These are phyloP conservation scores for Astropecten irregularis DNA, from an alignment of 53 echinoderm and acorn worm species.

Conservation along the genomic window DNA sequence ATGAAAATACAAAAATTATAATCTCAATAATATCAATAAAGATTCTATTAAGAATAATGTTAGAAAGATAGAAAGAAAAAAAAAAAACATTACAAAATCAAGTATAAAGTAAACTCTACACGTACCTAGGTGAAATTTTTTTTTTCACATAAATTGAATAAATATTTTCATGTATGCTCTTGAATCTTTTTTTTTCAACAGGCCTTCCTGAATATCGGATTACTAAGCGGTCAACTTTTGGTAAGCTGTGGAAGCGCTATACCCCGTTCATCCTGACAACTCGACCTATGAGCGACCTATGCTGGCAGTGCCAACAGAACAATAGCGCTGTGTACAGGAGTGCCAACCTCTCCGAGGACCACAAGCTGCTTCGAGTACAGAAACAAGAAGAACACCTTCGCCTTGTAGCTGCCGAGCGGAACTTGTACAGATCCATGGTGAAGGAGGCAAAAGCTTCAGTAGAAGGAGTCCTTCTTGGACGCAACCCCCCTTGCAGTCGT, in stretches of 20 bases:
- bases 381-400: slow-evolving; percentile 53
- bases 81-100: too few relatives aligned
- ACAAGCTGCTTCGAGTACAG: slow-evolving; percentile 21
- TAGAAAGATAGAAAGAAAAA: too few relatives aligned
- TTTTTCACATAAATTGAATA: neutral
- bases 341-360: slow-evolving; percentile 53
- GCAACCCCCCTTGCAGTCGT: neutral
- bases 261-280: slow-evolving; percentile 57
- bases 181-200: neutral
- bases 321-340: slow-evolving; percentile 30
- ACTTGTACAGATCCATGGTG: slow-evolving; percentile 36
- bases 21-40: neutral
- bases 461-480: neutral
- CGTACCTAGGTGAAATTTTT: neutral
- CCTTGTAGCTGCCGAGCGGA: slow-evolving; percentile 35
- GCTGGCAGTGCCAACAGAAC: slow-evolving; percentile 61
- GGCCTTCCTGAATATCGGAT: slow-evolving; percentile 6
- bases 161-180: neutral
- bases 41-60: too few relatives aligned
- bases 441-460: slow-evolving; percentile 23
- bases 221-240: slow-evolving; percentile 36
- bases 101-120: too few relatives aligned
- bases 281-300: slow-evolving; percentile 42
- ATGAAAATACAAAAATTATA: neutral
- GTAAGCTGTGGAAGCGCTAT: slow-evolving; percentile 49